phyloP scores from a whole-genome alignment of 92 coral and sea anemone species.

The Isaurus tuberculatus region DNA sequence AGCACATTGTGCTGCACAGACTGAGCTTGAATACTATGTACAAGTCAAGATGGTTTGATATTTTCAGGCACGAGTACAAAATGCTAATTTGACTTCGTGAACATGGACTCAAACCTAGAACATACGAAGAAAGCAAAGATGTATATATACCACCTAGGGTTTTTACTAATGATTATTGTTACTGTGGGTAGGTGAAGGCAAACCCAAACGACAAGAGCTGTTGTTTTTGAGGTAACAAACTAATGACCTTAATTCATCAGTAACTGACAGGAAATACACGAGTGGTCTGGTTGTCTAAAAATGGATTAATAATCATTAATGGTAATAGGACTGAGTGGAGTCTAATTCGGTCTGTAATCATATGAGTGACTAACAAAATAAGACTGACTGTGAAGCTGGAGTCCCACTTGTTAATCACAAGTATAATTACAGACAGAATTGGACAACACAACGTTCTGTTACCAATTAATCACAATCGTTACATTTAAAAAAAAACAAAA shows the following conservation, averaged over 20 bases:
- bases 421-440: no score
- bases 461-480: no score
- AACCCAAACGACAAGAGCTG: background rate
- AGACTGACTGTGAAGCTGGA: no score
- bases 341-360: no score
- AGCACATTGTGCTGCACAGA: background rate
- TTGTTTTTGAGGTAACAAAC: background rate
- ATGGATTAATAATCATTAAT: no score
- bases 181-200: background rate
- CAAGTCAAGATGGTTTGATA: constrained; percentile 10
- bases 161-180: constrained; percentile 1
- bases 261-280: background rate
- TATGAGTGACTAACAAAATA: no score
- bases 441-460: no score
- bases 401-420: no score
- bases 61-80: constrained; percentile 1
- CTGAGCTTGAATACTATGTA: background rate
- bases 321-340: no score
- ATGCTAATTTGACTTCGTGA: constrained; percentile 3
- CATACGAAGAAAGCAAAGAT: background rate
- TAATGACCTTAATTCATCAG: background rate
- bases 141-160: background rate
- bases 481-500: no score
- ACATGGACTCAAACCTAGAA: background rate
- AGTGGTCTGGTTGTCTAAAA: background rate